Base-by-base conservation (phyloP, 1,140 invertebrate genomes). In the Mercenaria mercenaria region DNA sequence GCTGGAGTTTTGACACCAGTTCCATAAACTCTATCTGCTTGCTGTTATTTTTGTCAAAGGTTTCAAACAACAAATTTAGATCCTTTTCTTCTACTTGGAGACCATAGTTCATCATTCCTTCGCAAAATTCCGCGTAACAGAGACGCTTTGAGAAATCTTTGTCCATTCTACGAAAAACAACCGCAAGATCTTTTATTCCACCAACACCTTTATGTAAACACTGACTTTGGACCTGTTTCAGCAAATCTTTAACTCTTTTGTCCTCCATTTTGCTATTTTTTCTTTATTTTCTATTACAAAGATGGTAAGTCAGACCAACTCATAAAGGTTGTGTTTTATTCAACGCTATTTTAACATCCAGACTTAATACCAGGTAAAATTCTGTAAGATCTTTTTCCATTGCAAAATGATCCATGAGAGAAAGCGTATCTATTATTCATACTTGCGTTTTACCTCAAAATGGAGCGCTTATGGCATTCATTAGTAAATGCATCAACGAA, bases 1-100 rank as follows among this genome's bases (percentile, higher is more conserved):
- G 98, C 98, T 91, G 85, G 23, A 95, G 88, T 39, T 91, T 79
- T 18, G 91, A 34, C 74, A 95, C 90, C 59, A 95, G 94, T 85
- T 95, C 94, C 2, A 89, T 69, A 90, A 95, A 95, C 47, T 95
- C 94, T 32, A 95, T 93, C n/a, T 76, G 69, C 8, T 92, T 89
- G 74, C 91, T 93, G 0, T 84, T 43, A 79, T 95, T 93, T 56
- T 69, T 91, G 77, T 95, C 94, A 41, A 95, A 91, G 0, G 85
- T 84, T n/a, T 88, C 61, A 86, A 95, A 95, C n/a, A 95, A 88
- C 1, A 81, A 23, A 4, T 90, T 67, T 23, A 95, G 29, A 50
- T 94, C 93, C 10, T 93, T 86, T 1, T 93, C 61, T 56, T 77
- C 47, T 39, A 87, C 59, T 13, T 41, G 74, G 15, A 95, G 39